Percentiles rank a stretch among this genome's conserved stretches.
Conservation (phyloP, 2,888 invertebrate genomes). For the Chymomyza fuscimana region DNA sequence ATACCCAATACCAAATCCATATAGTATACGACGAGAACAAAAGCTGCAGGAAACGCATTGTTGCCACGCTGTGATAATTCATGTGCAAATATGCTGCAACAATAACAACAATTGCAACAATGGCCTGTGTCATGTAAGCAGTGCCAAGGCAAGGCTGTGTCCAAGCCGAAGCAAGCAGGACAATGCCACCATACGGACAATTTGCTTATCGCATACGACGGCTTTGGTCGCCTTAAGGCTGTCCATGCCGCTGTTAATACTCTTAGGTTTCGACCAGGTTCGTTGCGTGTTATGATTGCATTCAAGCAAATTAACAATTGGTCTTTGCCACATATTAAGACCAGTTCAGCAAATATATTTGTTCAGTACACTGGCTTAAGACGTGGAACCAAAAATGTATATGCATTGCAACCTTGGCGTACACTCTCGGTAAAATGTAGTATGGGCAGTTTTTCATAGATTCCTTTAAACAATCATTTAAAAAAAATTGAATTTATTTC, state of each 20-base stretch:
- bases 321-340: not conserved
- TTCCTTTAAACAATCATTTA: too few species aligned
- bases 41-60: conserved; percentile 10
- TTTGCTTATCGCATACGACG: not conserved
- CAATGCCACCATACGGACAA: not conserved
- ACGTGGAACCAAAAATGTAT: not conserved
- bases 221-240: not conserved
- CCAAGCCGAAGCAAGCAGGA: not conserved
- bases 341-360: not conserved
- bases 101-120: conserved; percentile 8
- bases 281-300: not conserved
- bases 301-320: conserved; percentile 2
- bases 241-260: not conserved
- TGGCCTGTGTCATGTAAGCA: not conserved
- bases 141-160: not conserved
- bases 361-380: not conserved
- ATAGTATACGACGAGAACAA: not conserved
- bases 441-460: too few species aligned
- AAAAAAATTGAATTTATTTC: too few species aligned
- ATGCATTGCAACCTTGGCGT: too few species aligned
- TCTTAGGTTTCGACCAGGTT: not conserved
- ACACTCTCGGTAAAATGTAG: too few species aligned
- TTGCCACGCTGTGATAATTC: conserved; percentile 16
- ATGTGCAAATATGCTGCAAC: conserved; percentile 18
- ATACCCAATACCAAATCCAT: not conserved